phyloP scores from a whole-genome alignment of 2,888 invertebrate genomes.

The Epicampocera succincta region DNA sequence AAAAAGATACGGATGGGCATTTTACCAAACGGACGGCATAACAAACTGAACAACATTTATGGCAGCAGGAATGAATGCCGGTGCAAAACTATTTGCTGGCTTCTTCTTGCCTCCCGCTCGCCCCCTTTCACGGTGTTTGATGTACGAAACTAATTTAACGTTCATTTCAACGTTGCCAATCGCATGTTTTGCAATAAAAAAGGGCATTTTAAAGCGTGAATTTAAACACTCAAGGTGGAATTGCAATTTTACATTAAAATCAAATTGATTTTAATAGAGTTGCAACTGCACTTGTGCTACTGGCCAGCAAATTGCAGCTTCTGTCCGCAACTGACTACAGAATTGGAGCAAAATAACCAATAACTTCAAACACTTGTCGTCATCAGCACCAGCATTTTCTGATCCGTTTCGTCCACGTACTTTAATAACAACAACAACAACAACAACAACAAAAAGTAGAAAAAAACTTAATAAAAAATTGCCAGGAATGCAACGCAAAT shows the following conservation, averaged over 20 bases:
- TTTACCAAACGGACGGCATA: background rate
- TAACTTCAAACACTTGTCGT: conserved; percentile 67
- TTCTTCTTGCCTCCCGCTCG: background rate
- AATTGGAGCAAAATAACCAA: conserved; percentile 46
- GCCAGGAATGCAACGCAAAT: conserved; percentile 63
- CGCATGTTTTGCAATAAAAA: conserved; percentile 12
- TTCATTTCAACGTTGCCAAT: conserved; percentile 11
- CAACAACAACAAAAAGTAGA: too few relatives aligned
- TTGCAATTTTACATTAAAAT: conserved; percentile 61
- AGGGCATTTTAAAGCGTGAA: conserved; percentile 52
- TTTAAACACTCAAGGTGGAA: conserved; percentile 56
- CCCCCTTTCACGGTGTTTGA: background rate
- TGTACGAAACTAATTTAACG: conserved; percentile 18
- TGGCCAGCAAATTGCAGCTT: conserved; percentile 34
- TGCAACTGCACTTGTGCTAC: conserved; percentile 55
- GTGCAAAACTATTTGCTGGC: conserved; percentile 16
- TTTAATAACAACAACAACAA: too few relatives aligned
- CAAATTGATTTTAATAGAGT: conserved; percentile 69
- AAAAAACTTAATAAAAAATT: conserved; percentile 35
- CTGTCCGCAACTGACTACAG: conserved; percentile 9
- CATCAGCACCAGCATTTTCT: conserved; percentile 18
- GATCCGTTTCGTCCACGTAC: background rate
- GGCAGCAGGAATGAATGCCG: conserved; percentile 12
- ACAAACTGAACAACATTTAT: conserved; percentile 7
- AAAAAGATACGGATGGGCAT: conserved; percentile 11